These are phyloP conservation scores for Brotula barbata DNA, from an alignment of 2,797 vertebrate species.

Conservation along the genomic window DNA sequence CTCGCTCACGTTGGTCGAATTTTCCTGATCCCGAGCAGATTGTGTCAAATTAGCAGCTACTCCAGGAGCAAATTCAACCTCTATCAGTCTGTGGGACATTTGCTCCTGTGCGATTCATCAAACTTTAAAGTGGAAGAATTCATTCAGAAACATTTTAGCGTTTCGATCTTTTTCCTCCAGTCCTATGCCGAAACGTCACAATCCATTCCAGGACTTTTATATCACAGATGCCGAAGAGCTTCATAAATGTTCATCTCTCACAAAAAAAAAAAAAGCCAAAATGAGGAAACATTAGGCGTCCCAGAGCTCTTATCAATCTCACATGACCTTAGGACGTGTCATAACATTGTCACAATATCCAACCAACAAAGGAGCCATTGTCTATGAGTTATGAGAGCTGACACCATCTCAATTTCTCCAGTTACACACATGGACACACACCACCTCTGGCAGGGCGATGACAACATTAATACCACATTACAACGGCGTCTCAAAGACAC, in stretches of 20 bases:
- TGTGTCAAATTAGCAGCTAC: neutral
- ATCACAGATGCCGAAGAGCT: constrained; percentile 29
- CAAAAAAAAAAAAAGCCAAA: constrained; percentile 28
- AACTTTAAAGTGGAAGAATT: constrained; percentile 24
- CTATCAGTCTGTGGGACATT: neutral
- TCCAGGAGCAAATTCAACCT: constrained; percentile 22
- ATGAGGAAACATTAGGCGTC: constrained; percentile 44
- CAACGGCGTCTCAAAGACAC: constrained; percentile 63
- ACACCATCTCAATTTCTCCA: constrained; percentile 55
- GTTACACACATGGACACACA: constrained; percentile 48
- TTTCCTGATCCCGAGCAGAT: neutral
- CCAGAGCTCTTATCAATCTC: constrained; percentile 60
- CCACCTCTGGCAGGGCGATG: constrained; percentile 59
- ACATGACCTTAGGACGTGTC: constrained; percentile 61
- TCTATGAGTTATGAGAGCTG: constrained; percentile 54
- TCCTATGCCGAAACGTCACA: constrained; percentile 13
- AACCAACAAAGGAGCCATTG: constrained; percentile 44
- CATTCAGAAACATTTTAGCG: constrained; percentile 31
- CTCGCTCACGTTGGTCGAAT: neutral
- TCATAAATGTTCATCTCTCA: constrained; percentile 25
- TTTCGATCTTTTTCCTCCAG: constrained; percentile 1
- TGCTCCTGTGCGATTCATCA: constrained; percentile 10
- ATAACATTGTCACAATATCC: constrained; percentile 64
- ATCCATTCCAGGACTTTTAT: constrained; percentile 18
- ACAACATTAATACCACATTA: constrained; percentile 69